Base-by-base conservation (phyloP, 2,797 vertebrate species). In the Pogoniulus pusillus region DNA sequence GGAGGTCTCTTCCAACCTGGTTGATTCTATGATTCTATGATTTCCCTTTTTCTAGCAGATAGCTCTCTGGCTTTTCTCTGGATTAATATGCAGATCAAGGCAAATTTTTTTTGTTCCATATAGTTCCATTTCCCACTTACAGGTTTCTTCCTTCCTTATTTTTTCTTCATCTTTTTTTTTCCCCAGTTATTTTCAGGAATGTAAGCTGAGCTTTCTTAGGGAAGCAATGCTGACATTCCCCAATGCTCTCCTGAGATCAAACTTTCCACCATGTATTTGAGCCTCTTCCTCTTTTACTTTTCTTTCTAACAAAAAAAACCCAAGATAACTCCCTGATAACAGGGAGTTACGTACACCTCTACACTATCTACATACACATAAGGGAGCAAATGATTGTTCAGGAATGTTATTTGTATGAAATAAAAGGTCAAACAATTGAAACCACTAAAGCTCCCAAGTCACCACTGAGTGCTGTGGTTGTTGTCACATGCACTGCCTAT, bases 121-220 rank as follows among this genome's bases (percentile, higher is more conserved):
- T 14, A 15, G 9, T n/a, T 73, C 23, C 17, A 53, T 70, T 37
- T n/a, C 60, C 13, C 27, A 4, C 12, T 59, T 10, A 5, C 4
- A 45, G 1, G 3, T 90, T 72, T 71, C 29, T 53, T 22, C 19
- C 10, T 68, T 15, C 5, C 5, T 5, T n/a, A n/a, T n/a, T n/a
- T n/a, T n/a, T n/a, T n/a, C n/a, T n/a, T n/a, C n/a, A n/a, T 26
- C 0, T 22, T 79, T 84, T 43, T 10, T 35, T 8, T 7, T 57
- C 19, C 12, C 37, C 37, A 39, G 12, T 39, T 39, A 14, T 4
- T 70, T 55, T 22, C 29, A 22, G 41, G 20, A 7, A 1, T 26
- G 4, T 3, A 45, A 59, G 5, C 27, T 18, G 10, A 62, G 10
- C 5, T 68, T 43, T 43, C 35, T 59, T 9, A 54, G 9, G 34